These are phyloP conservation scores for Pituophis catenifer DNA, from an alignment of 2,113 vertebrate genomes.

Conservation along the genomic window DNA sequence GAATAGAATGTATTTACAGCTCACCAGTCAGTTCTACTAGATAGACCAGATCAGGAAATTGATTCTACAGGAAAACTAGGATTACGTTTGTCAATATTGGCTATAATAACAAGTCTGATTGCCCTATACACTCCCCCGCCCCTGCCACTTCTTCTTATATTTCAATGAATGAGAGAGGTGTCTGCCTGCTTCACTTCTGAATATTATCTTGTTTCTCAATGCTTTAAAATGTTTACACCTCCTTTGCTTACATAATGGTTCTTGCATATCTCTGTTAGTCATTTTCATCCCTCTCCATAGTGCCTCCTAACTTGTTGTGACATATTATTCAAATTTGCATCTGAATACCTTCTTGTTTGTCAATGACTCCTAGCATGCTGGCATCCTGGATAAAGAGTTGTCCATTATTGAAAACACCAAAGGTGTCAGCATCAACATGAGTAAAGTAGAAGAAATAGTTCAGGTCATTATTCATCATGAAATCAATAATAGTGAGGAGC, in stretches of 20 bases:
- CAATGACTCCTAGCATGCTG: constrained; percentile 80
- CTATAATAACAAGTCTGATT: background rate
- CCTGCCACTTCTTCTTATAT: background rate
- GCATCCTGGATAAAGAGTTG: constrained; percentile 81
- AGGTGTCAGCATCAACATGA: constrained; percentile 70
- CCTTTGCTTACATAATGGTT: background rate
- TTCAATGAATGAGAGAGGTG: background rate
- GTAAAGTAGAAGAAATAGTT: constrained; percentile 83
- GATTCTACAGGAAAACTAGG: background rate
- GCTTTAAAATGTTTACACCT: background rate
- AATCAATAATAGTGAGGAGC: constrained; percentile 73
- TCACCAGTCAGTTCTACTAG: background rate
- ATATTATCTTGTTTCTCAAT: background rate
- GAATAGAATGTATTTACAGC: background rate
- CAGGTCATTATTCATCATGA: constrained; percentile 77
- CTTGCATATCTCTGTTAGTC: background rate
- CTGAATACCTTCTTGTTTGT: constrained; percentile 79
- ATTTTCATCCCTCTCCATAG: background rate
- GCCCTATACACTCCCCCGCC: background rate
- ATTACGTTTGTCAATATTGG: background rate
- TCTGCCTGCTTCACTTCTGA: background rate
- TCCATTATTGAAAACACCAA: constrained; percentile 78
- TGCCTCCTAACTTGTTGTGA: constrained; percentile 20
- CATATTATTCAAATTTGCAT: constrained; percentile 47
- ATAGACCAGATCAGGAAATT: background rate